These are phyloP conservation scores for Caenorhabditis angaria DNA, from an alignment of 2,888 invertebrate genomes.

Conservation along the genomic window DNA sequence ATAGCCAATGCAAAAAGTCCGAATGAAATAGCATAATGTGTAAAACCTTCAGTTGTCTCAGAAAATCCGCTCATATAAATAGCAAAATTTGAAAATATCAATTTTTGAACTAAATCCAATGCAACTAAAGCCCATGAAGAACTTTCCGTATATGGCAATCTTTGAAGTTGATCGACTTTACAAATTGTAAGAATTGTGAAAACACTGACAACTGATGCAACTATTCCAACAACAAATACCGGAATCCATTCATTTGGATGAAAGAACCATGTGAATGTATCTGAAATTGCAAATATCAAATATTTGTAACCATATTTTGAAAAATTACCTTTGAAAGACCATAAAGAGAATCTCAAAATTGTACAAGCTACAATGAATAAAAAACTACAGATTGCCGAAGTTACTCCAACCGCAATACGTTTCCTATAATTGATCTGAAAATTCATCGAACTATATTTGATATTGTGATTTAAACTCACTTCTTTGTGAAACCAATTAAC, in stretches of 20 bases:
- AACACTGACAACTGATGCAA: neutral
- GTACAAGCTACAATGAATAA: conserved; percentile 19
- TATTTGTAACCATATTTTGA: no score
- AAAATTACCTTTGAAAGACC: conserved; percentile 20
- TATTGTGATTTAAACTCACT: conserved; percentile 10
- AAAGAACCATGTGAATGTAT: conserved; percentile 21
- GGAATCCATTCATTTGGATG: conserved; percentile 16
- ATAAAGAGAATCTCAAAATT: conserved; percentile 29
- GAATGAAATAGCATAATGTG: conserved; percentile 14
- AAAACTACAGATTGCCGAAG: conserved; percentile 6
- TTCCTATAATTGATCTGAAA: conserved; percentile 8
- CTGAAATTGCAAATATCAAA: no score
- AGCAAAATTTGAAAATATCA: conserved; percentile 13
- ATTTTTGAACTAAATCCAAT: conserved; percentile 16
- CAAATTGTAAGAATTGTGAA: conserved; percentile 16
- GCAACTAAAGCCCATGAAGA: conserved; percentile 11
- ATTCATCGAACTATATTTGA: neutral
- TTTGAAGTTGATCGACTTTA: conserved; percentile 21
- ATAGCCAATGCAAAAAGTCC: conserved; percentile 15
- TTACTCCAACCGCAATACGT: conserved; percentile 10
- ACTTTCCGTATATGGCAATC: conserved; percentile 17
- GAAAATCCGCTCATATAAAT: conserved; percentile 12
- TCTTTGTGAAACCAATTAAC: conserved; percentile 37
- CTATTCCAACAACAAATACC: conserved; percentile 12
- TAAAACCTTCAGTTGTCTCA: conserved; percentile 9